Base-by-base conservation (phyloP, 2,113 vertebrate genomes). In the Recurvirostra avosetta region DNA sequence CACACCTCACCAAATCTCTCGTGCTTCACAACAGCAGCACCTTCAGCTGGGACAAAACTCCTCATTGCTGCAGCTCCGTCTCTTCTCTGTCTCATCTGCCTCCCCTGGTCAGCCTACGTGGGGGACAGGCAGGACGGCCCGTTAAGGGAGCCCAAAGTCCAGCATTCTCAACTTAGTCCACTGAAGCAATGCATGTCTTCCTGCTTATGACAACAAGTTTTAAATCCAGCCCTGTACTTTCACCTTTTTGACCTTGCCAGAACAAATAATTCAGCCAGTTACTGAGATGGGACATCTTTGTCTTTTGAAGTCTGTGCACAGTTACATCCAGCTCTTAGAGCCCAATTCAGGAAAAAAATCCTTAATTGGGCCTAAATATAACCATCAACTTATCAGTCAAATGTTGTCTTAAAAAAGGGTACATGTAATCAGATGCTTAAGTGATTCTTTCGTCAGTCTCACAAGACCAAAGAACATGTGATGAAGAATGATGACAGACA, bases 1-100 rank as follows among this genome's bases (percentile, higher is more conserved):
- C 0, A 0, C 19, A 27, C 55, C 43, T 74, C 3, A 0, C 32
- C 38, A 62, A 45, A 81, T 7, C 25, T 52, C 30, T 41, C 0
- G 0, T 22, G 18, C 40, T 73, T 66, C 59, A 71, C 0, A 0
- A 41, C 2, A 53, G 58, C 58, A 77, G 40, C 9, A 29, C 30
- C 50, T 52, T 34, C 56, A 85, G 36, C 52, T 59, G 52, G 45
- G 52, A 75, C 61, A 90, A 67, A 63, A 8, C 8, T 34, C 13
- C 2, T 9, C 15, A 47, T 27, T 30, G 43, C 2, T 22, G 16
- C 73, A 90, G 65, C 25, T 50, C 38, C 5, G 1, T 19, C 40
- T 45, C 49, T 50, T 62, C 47, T 38, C 32, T 6, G 7, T 15
- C 30, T 32, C 1, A 0, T 15, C 49, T 56, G 79, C 30, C 55